Conservation (phyloP, 1,140 invertebrate species). For the Zaprionus inermis region DNA sequence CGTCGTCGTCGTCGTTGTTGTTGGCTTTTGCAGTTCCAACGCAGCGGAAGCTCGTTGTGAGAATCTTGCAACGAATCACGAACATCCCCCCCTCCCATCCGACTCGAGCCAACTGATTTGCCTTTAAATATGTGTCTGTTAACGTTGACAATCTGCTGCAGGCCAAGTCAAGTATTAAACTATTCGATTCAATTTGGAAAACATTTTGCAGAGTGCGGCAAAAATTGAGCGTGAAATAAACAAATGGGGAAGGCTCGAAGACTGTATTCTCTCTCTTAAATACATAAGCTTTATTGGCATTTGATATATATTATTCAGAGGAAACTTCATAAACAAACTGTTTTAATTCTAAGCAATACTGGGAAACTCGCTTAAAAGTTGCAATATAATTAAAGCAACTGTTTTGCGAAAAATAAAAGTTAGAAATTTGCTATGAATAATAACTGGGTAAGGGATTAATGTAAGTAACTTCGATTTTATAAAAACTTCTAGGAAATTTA, state of each 20-base stretch:
- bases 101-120: slow-evolving; percentile 15
- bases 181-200: background rate
- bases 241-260: background rate
- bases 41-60: slow-evolving; percentile 65
- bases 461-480: too few relatives aligned
- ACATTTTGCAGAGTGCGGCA: background rate
- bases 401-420: too few relatives aligned
- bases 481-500: too few relatives aligned
- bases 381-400: too few relatives aligned
- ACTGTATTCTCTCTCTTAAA: background rate
- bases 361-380: too few relatives aligned
- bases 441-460: too few relatives aligned
- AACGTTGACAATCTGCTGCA: slow-evolving; percentile 41
- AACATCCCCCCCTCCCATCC: background rate
- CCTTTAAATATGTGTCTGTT: slow-evolving; percentile 50
- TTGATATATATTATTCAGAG: too few relatives aligned
- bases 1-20: slow-evolving; percentile 13
- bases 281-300: too few relatives aligned
- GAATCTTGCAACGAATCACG: slow-evolving; percentile 54
- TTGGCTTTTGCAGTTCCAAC: slow-evolving; percentile 23
- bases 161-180: slow-evolving; percentile 15
- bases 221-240: background rate
- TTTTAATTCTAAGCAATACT: too few relatives aligned
- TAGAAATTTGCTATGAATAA: too few relatives aligned
- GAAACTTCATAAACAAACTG: too few relatives aligned